phyloP scores from a whole-genome alignment of 2,888 invertebrate species.

The Carcina quercana region DNA sequence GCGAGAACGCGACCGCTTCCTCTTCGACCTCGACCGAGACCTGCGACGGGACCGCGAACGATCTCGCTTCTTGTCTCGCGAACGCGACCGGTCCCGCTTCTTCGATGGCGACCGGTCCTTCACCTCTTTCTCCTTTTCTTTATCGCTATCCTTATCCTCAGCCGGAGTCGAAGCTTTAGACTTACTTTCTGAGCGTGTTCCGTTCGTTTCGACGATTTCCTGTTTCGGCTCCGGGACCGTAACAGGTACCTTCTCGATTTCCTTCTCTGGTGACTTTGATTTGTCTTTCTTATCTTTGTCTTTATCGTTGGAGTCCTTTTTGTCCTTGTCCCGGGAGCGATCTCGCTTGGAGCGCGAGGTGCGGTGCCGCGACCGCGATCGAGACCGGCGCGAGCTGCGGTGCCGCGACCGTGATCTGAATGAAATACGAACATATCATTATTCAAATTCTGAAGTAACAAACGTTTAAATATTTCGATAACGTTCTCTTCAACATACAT shows the following conservation, averaged over 20 bases:
- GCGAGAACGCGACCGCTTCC: constrained; percentile 66
- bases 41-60: constrained; percentile 76
- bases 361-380: constrained; percentile 70
- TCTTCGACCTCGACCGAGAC: constrained; percentile 71
- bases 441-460: too few species aligned
- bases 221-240: constrained; percentile 36
- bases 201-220: constrained; percentile 46
- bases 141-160: constrained; percentile 36
- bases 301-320: constrained; percentile 37
- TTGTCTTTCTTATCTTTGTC: constrained; percentile 46
- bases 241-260: constrained; percentile 29
- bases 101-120: constrained; percentile 50
- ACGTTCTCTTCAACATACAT: too few species aligned
- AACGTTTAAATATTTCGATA: too few species aligned
- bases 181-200: constrained; percentile 38
- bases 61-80: constrained; percentile 59
- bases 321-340: constrained; percentile 44
- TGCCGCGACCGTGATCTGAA: constrained; percentile 71
- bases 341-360: constrained; percentile 69
- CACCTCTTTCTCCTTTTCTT: constrained; percentile 21
- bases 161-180: constrained; percentile 45
- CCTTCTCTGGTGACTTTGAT: constrained; percentile 48
- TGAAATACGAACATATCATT: too few species aligned
- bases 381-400: constrained; percentile 72
- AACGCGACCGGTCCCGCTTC: constrained; percentile 65